Evolutionary conservation across 2,888 invertebrate species (phyloP).

Genomic region (Pseudoips prasinana): DNA sequence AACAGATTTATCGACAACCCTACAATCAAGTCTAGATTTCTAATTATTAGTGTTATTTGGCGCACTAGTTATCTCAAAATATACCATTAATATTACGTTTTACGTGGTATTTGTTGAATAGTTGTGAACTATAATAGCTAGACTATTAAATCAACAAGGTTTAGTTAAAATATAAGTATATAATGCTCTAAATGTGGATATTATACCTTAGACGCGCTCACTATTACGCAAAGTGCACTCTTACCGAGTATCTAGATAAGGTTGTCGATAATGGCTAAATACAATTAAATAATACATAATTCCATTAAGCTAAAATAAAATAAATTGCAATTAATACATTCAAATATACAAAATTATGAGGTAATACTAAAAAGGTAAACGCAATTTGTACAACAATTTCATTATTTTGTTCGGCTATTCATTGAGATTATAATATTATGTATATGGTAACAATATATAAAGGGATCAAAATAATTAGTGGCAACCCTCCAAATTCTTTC

Average conservation of each 20-base stretch:
- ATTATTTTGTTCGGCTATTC: conserved; percentile 35
- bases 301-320: conserved; percentile 26
- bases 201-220: too few relatives aligned
- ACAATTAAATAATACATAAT: conserved; percentile 25
- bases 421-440: conserved; percentile 23
- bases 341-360: conserved; percentile 42
- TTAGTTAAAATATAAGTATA: too few relatives aligned
- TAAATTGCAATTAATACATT: conserved; percentile 24
- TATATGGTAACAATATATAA: conserved; percentile 28
- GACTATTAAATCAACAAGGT: too few relatives aligned
- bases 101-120: too few relatives aligned
- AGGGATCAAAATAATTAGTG: too few relatives aligned
- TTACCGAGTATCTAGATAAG: conserved; percentile 10
- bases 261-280: conserved; percentile 34
- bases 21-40: conserved; percentile 3
- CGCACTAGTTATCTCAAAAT: too few relatives aligned
- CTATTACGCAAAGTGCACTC: too few relatives aligned
- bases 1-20: conserved; percentile 33
- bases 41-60: too few relatives aligned
- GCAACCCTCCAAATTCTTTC: too few relatives aligned
- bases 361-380: conserved; percentile 50
- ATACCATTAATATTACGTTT: too few relatives aligned
- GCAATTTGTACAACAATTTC: conserved; percentile 55
- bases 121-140: too few relatives aligned
- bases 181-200: too few relatives aligned